Evolutionary conservation across 2,888 invertebrate species (phyloP).

Genomic region (Micoletzkya japonica): DNA sequence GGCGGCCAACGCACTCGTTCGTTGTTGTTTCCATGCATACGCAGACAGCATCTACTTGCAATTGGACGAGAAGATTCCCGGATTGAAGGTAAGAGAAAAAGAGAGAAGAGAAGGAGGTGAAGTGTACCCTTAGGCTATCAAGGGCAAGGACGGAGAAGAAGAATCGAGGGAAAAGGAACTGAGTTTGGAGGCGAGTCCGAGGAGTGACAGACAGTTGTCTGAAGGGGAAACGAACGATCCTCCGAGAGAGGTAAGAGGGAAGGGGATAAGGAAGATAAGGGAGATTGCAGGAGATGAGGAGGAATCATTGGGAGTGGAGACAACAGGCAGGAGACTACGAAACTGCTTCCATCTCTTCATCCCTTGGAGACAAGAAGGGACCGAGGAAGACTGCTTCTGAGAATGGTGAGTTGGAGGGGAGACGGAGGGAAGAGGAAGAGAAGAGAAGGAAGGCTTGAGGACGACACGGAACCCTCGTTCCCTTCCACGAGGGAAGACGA

Average conservation of each 20-base stretch:
- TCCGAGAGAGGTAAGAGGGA: constrained; percentile 26
- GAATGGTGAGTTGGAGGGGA: constrained; percentile 36
- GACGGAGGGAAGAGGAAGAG: constrained; percentile 9
- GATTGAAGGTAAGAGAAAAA: constrained; percentile 40
- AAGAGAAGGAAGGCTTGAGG: constrained; percentile 16
- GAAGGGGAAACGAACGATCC: constrained; percentile 8
- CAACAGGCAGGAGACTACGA: constrained; percentile 63
- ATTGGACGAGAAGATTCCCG: constrained; percentile 57
- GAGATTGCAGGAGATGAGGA: constrained; percentile 7
- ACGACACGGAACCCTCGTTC: constrained; percentile 13
- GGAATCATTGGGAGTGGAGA: constrained; percentile 43
- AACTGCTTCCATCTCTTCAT: constrained; percentile 53
- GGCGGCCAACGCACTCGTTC: constrained; percentile 86
- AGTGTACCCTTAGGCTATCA: constrained; percentile 34
- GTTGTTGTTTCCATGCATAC: constrained; percentile 94
- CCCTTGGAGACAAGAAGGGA: constrained; percentile 3
- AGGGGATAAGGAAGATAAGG: constrained; percentile 27
- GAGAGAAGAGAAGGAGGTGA: constrained; percentile 30
- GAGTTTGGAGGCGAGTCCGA: constrained; percentile 11
- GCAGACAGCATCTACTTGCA: constrained; percentile 83
- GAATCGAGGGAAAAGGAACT: constrained; percentile 25
- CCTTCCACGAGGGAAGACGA: constrained; percentile 14
- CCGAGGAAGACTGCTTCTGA: constrained; percentile 46
- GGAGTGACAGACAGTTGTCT: constrained; percentile 5
- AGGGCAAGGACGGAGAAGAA: constrained; percentile 38